A percentile compares a stretch with the other conserved stretches of the same genome.
These are phyloP conservation scores for Nemopilema nomurai DNA, from an alignment of 30 jellyfish, hydroid and myxozoan genomes.

Conservation along the genomic window DNA sequence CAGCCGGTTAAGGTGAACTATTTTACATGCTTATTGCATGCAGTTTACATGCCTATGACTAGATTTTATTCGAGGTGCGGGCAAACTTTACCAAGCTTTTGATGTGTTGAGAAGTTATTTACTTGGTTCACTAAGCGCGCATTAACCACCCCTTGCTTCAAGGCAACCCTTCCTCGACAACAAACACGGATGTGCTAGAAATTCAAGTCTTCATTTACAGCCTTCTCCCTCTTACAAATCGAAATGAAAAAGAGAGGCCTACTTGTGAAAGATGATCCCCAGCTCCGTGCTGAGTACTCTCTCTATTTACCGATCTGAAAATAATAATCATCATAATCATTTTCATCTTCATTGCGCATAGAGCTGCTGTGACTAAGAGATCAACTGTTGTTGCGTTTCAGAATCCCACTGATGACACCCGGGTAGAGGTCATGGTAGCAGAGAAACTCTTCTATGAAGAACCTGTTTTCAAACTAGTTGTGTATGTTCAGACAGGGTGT, in stretches of 20 bases:
- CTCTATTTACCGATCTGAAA: too few species aligned
- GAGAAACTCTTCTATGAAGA: constrained; percentile 91
- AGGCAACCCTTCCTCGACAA: too few species aligned
- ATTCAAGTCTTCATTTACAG: too few species aligned
- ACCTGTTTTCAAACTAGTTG: constrained; percentile 69
- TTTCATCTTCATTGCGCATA: too few species aligned
- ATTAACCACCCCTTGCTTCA: too few species aligned
- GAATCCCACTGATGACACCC: constrained; percentile 93
- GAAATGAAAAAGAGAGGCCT: too few species aligned
- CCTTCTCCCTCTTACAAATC: too few species aligned
- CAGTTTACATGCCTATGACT: not conserved
- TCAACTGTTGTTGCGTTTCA: constrained; percentile 21
- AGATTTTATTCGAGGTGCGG: not conserved
- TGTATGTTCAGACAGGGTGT: constrained; percentile 78
- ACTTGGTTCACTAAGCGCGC: not conserved
- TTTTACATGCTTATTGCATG: not conserved
- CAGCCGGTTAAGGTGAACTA: constrained; percentile 75
- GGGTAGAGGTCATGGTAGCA: constrained; percentile 90
- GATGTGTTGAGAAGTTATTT: not conserved
- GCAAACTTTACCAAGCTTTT: not conserved
- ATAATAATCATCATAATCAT: too few species aligned
- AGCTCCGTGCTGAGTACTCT: too few species aligned
- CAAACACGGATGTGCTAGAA: too few species aligned
- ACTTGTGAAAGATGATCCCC: too few species aligned
- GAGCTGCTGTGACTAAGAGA: too few species aligned